Percentiles rank a stretch among this genome's conserved stretches.
Conservation (phyloP, 2,113 vertebrate species). For the Sapayoa aenigma region DNA sequence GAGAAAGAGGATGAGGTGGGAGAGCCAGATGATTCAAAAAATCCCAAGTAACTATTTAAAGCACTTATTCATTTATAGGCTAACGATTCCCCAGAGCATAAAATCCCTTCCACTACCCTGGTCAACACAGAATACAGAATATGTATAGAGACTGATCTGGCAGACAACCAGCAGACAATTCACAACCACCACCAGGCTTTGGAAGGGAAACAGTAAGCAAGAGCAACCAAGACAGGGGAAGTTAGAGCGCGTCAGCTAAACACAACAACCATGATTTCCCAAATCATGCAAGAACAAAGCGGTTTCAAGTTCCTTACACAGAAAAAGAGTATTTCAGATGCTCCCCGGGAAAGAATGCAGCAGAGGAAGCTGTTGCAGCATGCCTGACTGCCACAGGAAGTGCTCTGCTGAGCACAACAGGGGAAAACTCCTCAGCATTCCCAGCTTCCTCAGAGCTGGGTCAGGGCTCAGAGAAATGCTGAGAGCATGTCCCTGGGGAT, state of each 20-base stretch:
- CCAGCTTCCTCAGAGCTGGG: background rate
- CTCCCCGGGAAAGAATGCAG: background rate
- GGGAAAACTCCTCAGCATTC: background rate
- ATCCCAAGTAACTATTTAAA: background rate
- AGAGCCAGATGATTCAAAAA: background rate
- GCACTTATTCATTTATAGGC: background rate
- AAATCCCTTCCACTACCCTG: background rate
- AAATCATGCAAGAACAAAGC: conserved; percentile 46
- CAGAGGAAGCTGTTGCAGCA: conserved; percentile 3
- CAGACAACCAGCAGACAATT: conserved; percentile 56
- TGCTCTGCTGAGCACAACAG: background rate
- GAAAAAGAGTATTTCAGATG: background rate
- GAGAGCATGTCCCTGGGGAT: background rate
- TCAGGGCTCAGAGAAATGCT: background rate
- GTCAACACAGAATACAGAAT: background rate
- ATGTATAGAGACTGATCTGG: background rate
- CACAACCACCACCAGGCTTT: conserved; percentile 34
- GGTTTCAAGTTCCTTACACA: background rate
- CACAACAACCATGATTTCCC: conserved; percentile 2
- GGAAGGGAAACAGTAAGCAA: conserved; percentile 54
- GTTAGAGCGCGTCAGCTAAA: background rate
- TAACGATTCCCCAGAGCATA: background rate
- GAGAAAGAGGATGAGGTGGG: background rate
- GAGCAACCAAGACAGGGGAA: conserved; percentile 50
- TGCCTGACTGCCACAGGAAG: conserved; percentile 5